Base-by-base conservation (phyloP, 2,113 vertebrate species). In the Chaetodon trifascialis region DNA sequence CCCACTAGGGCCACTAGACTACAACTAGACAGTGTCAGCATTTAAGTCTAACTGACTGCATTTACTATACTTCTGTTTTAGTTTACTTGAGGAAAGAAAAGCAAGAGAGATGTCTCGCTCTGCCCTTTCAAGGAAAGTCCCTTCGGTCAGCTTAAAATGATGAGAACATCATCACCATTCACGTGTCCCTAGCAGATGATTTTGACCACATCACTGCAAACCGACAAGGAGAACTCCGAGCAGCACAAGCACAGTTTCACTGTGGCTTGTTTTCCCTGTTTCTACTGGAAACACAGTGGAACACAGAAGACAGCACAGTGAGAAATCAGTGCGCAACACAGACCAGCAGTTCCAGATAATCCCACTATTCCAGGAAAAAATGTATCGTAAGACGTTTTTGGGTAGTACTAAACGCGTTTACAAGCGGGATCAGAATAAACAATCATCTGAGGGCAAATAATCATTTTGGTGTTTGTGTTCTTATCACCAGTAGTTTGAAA, bases 1-100 rank as follows among this genome's bases (percentile, higher is more conserved):
- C 78, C 84, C 86, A 80, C 75, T 40, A 87, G 73, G 82, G 80
- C 86, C 79, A 81, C 86, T 86, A 79, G 76, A 84, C 87, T 86
- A 82, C 79, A 81, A 80, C 80, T 69, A 87, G 71, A 89, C 88
- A 81, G 52, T 73, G 89, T 91, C 91, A 93, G 88, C 92, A 85
- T 88, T 89, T 88, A 88, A 79, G 85, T 77, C 90, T 84, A 90
- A 90, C 81, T 90, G 88, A 86, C 87, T 83, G 80, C 79, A 90
- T 93, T 91, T 90, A 91, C 81, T 80, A 75, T 79, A 79, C 71
- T 85, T 82, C 68, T 73, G 69, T 78, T 88, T 70, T 75, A 73
- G 82, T 85, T 88, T 79, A 86, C 65, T 81, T 81, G 74, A 85
- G 69, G 79, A 88, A 51, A 84, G 86, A 46, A 49, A 23, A 21